These are phyloP conservation scores for Cephus nigrinus DNA, from an alignment of 2,888 invertebrate species.

Conservation along the genomic window DNA sequence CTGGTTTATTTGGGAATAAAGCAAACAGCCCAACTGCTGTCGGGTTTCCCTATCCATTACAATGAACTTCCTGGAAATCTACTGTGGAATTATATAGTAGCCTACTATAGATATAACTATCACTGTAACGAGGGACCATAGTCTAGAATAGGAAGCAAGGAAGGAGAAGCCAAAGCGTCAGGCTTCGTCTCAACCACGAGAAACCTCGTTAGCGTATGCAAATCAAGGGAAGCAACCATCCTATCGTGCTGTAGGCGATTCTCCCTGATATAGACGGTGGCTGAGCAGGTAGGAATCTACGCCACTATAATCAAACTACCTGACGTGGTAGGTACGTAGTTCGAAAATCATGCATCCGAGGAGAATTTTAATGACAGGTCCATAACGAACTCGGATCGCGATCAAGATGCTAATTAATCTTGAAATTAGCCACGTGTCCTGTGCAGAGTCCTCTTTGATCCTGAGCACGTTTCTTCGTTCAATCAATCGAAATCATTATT, in stretches of 20 bases:
- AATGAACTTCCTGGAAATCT: neutral
- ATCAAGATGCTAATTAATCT: neutral
- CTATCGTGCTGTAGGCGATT: slow-evolving; percentile 47
- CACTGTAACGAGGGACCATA: neutral
- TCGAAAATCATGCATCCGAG: slow-evolving; percentile 46
- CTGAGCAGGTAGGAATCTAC: neutral
- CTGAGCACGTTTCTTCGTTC: no score
- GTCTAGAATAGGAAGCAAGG: slow-evolving; percentile 44
- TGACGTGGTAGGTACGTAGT: slow-evolving; percentile 23
- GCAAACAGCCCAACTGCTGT: neutral
- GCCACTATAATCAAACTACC: neutral
- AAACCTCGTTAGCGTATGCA: slow-evolving; percentile 64
- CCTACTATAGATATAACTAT: neutral
- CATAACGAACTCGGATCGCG: neutral
- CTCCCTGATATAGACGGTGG: slow-evolving; percentile 46
- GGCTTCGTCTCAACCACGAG: slow-evolving; percentile 57
- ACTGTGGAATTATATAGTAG: neutral
- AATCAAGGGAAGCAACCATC: slow-evolving; percentile 58
- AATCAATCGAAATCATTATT: no score
- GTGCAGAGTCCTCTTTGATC: neutral
- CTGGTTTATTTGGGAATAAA: neutral
- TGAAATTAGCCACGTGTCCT: neutral
- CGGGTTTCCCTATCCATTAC: neutral
- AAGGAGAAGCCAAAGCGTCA: neutral
- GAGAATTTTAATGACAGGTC: slow-evolving; percentile 28